Conservation (phyloP, 2,797 vertebrate genomes). For the Coracias cyanogaster region DNA sequence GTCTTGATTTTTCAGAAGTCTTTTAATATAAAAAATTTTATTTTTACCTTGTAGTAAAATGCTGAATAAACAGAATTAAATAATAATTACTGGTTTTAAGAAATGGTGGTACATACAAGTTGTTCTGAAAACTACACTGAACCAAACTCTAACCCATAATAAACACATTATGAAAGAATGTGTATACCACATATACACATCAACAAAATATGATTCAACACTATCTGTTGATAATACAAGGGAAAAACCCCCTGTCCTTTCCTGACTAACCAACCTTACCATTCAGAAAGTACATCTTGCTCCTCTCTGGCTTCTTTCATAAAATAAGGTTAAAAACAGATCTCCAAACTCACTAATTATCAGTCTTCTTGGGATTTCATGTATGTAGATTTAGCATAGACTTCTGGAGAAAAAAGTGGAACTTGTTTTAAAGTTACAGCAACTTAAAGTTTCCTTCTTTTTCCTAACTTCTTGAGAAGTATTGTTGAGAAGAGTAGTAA, state of each 20-base stretch:
- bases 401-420: background rate
- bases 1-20: background rate
- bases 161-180: background rate
- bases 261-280: background rate
- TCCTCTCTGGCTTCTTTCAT: background rate
- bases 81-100: background rate
- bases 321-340: background rate
- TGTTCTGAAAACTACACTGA: background rate
- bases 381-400: background rate
- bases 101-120: background rate
- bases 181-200: background rate
- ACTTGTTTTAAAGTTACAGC: background rate
- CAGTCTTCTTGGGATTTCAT: background rate
- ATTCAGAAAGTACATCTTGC: background rate
- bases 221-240: background rate
- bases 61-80: background rate
- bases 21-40: background rate
- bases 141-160: background rate
- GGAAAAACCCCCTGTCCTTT: background rate
- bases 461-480: background rate
- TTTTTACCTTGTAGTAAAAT: background rate
- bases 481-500: background rate
- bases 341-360: background rate
- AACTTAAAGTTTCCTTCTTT: background rate
- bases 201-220: background rate